Evolutionary conservation across 2,113 vertebrate species (phyloP).

Genomic region (Nymphicus hollandicus): DNA sequence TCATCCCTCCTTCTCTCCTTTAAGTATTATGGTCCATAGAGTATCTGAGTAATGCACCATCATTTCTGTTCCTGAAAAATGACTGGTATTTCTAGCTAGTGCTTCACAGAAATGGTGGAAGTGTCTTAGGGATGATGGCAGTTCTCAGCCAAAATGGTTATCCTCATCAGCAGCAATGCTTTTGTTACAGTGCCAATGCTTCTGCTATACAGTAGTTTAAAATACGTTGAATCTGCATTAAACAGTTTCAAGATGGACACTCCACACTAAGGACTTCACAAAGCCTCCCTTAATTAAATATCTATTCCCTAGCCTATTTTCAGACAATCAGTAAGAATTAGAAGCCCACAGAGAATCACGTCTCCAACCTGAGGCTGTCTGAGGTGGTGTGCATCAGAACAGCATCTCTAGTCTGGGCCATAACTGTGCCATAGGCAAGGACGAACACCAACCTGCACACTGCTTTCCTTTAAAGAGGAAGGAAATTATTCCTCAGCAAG

Average conservation of each 20-base stretch:
- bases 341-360: neutral
- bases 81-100: neutral
- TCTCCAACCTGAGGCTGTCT: accelerated
- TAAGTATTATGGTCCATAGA: neutral
- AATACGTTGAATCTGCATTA: neutral
- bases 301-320: neutral
- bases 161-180: neutral
- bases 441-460: neutral
- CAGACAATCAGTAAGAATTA: neutral
- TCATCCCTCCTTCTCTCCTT: neutral
- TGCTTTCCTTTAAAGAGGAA: neutral
- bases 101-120: neutral
- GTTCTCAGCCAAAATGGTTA: neutral
- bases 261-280: neutral
- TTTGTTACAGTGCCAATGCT: neutral
- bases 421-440: neutral
- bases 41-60: neutral
- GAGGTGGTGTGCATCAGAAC: neutral
- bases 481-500: neutral
- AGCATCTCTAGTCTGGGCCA: neutral
- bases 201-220: neutral
- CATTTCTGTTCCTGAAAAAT: neutral
- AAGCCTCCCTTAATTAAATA: neutral
- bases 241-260: neutral
- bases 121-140: neutral